These are phyloP conservation scores for Sciaenops ocellatus DNA, from an alignment of 2,797 vertebrate species.

Conservation along the genomic window DNA sequence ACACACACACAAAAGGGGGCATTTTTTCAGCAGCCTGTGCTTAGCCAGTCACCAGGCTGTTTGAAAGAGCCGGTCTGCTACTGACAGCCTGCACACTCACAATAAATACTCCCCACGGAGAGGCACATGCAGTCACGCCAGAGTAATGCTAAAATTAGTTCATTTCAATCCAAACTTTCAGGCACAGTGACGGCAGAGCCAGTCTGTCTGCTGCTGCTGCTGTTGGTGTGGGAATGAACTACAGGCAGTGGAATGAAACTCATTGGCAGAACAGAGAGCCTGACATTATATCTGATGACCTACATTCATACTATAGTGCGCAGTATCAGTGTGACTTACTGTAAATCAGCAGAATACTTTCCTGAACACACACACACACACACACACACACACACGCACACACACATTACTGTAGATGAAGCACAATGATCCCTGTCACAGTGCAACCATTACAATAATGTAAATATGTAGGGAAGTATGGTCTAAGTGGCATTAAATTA, in stretches of 20 bases:
- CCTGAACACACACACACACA: not conserved
- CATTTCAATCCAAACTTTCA: constrained; percentile 41
- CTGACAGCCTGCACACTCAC: constrained; percentile 39
- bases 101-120: constrained; percentile 37
- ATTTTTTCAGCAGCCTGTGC: constrained; percentile 16
- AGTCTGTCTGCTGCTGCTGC: constrained; percentile 1
- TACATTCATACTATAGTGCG: constrained; percentile 10
- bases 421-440: not conserved
- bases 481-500: too few species aligned
- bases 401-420: not conserved
- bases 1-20: not conserved
- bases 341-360: constrained; percentile 8
- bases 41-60: constrained; percentile 25
- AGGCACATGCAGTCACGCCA: constrained; percentile 21
- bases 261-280: not conserved
- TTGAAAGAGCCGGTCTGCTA: constrained; percentile 31
- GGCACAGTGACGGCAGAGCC: not conserved
- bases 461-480: too few species aligned
- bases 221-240: constrained; percentile 8
- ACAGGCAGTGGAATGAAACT: constrained; percentile 3
- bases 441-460: too few species aligned
- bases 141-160: constrained; percentile 31
- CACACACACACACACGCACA: not conserved
- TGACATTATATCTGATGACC: constrained; percentile 13
- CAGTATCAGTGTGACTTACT: constrained; percentile 2